Evolutionary conservation across 1,140 invertebrate genomes (phyloP).

Genomic region (Daktulosphaira vitifoliae): DNA sequence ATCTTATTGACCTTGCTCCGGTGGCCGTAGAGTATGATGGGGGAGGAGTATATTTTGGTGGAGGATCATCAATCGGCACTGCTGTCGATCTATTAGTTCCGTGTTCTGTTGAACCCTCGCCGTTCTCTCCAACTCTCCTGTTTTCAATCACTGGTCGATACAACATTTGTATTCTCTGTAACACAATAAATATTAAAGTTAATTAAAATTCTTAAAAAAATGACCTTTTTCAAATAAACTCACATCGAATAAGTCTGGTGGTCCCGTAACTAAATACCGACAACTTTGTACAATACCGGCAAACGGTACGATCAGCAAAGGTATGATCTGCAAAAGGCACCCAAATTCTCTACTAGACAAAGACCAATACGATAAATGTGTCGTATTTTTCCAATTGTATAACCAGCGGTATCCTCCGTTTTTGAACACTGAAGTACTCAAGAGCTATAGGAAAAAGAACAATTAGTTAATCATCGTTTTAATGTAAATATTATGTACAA

Average conservation of each 20-base stretch:
- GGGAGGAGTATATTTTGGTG: slow-evolving; percentile 86
- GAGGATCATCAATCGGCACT: slow-evolving; percentile 60
- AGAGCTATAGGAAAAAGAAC: too few species aligned
- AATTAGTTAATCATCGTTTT: slow-evolving; percentile 34
- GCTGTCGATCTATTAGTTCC: not conserved
- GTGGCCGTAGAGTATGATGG: slow-evolving; percentile 86
- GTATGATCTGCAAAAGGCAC: slow-evolving; percentile 64
- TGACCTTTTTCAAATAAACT: slow-evolving; percentile 42
- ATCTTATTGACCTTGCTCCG: slow-evolving; percentile 50
- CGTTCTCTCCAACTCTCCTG: slow-evolving; percentile 35
- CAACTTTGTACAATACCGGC: slow-evolving; percentile 72
- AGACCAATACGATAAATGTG: slow-evolving; percentile 59
- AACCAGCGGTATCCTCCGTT: slow-evolving; percentile 62
- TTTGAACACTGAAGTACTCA: slow-evolving; percentile 68
- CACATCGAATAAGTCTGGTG: slow-evolving; percentile 78
- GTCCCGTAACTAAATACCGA: slow-evolving; percentile 68
- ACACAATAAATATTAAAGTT: not conserved
- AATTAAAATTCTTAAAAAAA: not conserved
- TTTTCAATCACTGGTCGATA: slow-evolving; percentile 55
- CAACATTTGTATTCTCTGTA: slow-evolving; percentile 61
- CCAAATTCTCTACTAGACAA: slow-evolving; percentile 68
- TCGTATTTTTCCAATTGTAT: slow-evolving; percentile 55
- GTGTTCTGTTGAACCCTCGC: not conserved
- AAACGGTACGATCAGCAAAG: slow-evolving; percentile 64
- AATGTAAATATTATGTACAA: slow-evolving; percentile 10